Conservation (phyloP, 2,113 vertebrate genomes). For the Monarcha castaneiventris region DNA sequence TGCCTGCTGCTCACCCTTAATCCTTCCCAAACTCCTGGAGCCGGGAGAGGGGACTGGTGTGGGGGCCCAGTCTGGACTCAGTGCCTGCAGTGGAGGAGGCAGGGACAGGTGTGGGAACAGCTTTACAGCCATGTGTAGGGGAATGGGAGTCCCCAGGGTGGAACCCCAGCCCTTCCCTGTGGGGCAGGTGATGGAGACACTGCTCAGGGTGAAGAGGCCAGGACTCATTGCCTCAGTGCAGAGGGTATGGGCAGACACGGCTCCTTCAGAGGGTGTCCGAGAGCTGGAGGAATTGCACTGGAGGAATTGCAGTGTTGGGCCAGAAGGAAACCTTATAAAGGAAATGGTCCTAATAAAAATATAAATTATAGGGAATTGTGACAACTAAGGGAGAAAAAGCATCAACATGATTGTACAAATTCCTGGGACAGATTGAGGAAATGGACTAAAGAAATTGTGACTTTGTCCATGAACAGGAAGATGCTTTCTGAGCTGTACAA, state of each 20-base stretch:
- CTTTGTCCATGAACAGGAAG: neutral
- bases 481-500: neutral
- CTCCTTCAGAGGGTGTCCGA: neutral
- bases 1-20: neutral
- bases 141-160: neutral
- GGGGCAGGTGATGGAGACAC: neutral
- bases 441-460: neutral
- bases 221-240: neutral
- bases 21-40: neutral
- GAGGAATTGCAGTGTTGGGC: neutral
- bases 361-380: neutral
- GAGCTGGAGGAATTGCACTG: neutral
- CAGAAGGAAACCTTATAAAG: neutral
- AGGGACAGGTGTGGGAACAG: neutral
- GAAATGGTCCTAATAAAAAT: neutral
- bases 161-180: neutral
- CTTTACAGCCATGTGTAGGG: neutral
- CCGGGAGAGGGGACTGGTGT: neutral
- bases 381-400: neutral
- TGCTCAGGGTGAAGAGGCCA: neutral
- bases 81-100: neutral
- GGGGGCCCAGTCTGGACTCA: neutral
- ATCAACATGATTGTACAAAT: neutral
- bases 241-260: accelerated
- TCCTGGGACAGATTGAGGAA: neutral